Conservation (phyloP, 2,888 invertebrate genomes). For the Petrophora chlorosata region DNA sequence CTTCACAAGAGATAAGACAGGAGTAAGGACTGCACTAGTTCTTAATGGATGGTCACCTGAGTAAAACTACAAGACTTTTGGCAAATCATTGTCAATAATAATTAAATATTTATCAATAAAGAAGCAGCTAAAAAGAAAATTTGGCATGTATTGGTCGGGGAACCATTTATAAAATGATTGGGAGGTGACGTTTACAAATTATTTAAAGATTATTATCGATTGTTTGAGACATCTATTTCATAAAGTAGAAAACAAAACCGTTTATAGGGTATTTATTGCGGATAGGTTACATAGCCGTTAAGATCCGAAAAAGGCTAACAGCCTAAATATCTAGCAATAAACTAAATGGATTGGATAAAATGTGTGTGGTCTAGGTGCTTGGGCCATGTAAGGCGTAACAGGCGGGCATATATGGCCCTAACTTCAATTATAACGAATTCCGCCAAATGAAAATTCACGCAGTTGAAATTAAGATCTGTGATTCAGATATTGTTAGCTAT, state of each 20-base stretch:
- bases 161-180: too few relatives aligned
- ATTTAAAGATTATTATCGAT: too few relatives aligned
- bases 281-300: slow-evolving; percentile 25
- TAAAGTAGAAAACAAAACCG: background rate
- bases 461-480: slow-evolving; percentile 9
- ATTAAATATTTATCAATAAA: too few relatives aligned
- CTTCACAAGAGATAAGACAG: too few relatives aligned
- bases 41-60: too few relatives aligned
- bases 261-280: slow-evolving; percentile 26
- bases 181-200: too few relatives aligned
- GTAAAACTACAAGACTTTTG: too few relatives aligned
- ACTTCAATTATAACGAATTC: slow-evolving; percentile 23
- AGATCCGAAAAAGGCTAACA: slow-evolving; percentile 31
- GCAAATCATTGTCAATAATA: too few relatives aligned
- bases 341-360: slow-evolving; percentile 27
- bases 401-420: slow-evolving; percentile 19
- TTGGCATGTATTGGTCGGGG: too few relatives aligned
- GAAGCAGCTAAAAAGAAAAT: too few relatives aligned
- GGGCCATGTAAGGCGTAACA: slow-evolving; percentile 44
- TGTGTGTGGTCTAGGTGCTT: slow-evolving; percentile 54
- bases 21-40: too few relatives aligned
- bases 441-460: slow-evolving; percentile 28
- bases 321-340: slow-evolving; percentile 36
- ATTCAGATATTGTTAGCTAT: background rate
- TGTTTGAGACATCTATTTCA: background rate